phyloP scores from a whole-genome alignment of 2,888 invertebrate genomes.

The Thecophora atra region DNA sequence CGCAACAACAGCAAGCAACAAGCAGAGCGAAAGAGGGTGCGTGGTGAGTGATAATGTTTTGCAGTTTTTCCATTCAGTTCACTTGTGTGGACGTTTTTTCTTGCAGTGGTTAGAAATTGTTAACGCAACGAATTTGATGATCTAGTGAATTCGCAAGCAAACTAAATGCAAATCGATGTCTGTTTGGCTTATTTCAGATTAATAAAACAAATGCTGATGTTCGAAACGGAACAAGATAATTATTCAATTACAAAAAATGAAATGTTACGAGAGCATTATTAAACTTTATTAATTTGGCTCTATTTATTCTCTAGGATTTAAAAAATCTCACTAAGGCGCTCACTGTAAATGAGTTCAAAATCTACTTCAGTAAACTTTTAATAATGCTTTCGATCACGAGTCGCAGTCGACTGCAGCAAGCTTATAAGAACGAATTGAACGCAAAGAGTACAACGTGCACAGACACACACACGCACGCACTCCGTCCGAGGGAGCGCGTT shows the following conservation, averaged over 20 bases:
- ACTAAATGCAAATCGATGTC: conserved; percentile 4
- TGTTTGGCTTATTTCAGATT: background rate
- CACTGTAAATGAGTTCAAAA: too few species aligned
- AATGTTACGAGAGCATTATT: conserved; percentile 9
- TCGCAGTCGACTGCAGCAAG: background rate
- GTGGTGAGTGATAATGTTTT: conserved; percentile 54
- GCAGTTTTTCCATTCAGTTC: conserved; percentile 51
- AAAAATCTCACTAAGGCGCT: too few species aligned
- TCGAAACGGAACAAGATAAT: background rate
- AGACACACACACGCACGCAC: conserved; percentile 42
- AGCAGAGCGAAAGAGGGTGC: conserved; percentile 43
- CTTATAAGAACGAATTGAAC: conserved; percentile 42
- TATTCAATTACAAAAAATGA: background rate
- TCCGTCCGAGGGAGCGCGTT: conserved; percentile 7
- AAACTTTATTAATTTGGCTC: background rate
- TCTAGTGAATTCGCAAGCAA: conserved; percentile 41
- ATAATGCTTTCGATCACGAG: conserved; percentile 14
- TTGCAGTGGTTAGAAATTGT: conserved; percentile 30
- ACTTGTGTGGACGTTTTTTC: conserved; percentile 26
- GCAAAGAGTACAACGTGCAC: conserved; percentile 46
- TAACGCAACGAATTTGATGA: conserved; percentile 33
- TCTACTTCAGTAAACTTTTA: background rate
- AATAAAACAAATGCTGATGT: background rate
- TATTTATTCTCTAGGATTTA: too few species aligned
- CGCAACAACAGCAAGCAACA: conserved; percentile 46